Evolutionary conservation across 2,888 invertebrate genomes (phyloP).

Genomic region (Mythimna vitellina): DNA sequence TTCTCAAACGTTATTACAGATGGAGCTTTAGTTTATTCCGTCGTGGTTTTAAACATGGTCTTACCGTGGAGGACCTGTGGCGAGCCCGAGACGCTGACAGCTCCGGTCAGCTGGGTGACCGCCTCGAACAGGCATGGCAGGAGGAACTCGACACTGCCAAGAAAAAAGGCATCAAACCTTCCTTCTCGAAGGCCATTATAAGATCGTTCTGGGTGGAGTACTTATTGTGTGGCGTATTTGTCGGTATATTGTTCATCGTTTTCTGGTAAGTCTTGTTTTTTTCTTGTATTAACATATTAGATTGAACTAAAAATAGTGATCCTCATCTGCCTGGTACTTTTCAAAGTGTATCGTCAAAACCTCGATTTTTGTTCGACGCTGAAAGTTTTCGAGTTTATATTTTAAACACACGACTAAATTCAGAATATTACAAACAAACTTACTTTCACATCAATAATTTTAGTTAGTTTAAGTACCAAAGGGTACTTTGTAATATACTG

Average conservation of each 20-base stretch:
- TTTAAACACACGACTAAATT: no score
- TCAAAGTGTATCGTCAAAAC: no score
- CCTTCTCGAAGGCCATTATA: slow-evolving; percentile 90
- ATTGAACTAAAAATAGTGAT: no score
- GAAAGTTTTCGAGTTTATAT: no score
- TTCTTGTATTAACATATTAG: no score
- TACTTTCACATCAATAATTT: no score
- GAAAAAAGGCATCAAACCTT: slow-evolving; percentile 89
- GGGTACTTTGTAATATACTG: no score
- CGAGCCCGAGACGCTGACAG: slow-evolving; percentile 91
- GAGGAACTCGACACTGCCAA: slow-evolving; percentile 88
- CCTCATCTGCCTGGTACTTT: no score
- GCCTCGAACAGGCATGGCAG: slow-evolving; percentile 92
- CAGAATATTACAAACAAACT: no score
- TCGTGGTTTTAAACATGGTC: slow-evolving; percentile 91
- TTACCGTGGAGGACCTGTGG: slow-evolving; percentile 92
- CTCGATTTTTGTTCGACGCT: no score
- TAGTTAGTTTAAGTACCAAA: no score
- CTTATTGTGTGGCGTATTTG: slow-evolving; percentile 90
- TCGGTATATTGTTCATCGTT: slow-evolving; percentile 90
- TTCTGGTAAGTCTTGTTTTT: slow-evolving; percentile 88
- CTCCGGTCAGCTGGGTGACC: slow-evolving; percentile 92
- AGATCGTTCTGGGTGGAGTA: slow-evolving; percentile 92
- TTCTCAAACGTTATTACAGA: slow-evolving; percentile 81
- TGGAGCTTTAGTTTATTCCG: slow-evolving; percentile 92